phyloP scores from a whole-genome alignment of 1,140 invertebrate genomes.

The Drosophila subpulchrella region DNA sequence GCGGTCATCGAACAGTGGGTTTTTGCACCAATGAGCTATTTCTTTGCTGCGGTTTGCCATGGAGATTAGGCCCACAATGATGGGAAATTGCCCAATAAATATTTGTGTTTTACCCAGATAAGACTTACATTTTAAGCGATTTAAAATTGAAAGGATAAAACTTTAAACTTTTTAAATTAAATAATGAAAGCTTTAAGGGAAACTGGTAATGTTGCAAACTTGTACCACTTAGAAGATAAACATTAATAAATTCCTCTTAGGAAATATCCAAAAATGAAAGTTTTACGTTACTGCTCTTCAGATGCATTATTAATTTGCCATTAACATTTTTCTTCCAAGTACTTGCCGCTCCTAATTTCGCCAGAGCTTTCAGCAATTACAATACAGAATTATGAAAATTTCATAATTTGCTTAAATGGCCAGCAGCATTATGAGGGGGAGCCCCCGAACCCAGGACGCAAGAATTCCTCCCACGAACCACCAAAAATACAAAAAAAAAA shows the following conservation, averaged over 20 bases:
- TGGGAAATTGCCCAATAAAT: slow-evolving; percentile 2
- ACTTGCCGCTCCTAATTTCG: slow-evolving; percentile 23
- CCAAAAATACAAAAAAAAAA: slow-evolving; percentile 21
- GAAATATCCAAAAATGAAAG: neutral
- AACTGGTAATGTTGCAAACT: no score
- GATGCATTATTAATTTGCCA: slow-evolving; percentile 7
- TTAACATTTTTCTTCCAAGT: neutral
- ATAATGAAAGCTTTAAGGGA: no score
- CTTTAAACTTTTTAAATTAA: no score
- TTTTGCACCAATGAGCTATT: slow-evolving; percentile 8
- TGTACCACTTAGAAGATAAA: neutral
- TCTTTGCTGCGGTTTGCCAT: slow-evolving; percentile 33
- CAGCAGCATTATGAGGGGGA: slow-evolving; percentile 34
- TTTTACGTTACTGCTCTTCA: neutral
- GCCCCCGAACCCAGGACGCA: neutral
- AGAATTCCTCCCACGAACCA: slow-evolving; percentile 15
- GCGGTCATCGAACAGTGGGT: slow-evolving; percentile 23
- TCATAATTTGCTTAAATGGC: slow-evolving; percentile 76
- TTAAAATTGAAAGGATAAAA: neutral
- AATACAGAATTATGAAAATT: slow-evolving; percentile 68
- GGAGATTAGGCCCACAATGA: slow-evolving; percentile 16
- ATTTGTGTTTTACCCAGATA: neutral
- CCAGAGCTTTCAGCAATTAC: slow-evolving; percentile 62
- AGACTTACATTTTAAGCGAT: slow-evolving; percentile 1
- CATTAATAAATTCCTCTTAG: neutral